phyloP scores from a whole-genome alignment of 2,888 invertebrate species.

The Druceiella hillmani region DNA sequence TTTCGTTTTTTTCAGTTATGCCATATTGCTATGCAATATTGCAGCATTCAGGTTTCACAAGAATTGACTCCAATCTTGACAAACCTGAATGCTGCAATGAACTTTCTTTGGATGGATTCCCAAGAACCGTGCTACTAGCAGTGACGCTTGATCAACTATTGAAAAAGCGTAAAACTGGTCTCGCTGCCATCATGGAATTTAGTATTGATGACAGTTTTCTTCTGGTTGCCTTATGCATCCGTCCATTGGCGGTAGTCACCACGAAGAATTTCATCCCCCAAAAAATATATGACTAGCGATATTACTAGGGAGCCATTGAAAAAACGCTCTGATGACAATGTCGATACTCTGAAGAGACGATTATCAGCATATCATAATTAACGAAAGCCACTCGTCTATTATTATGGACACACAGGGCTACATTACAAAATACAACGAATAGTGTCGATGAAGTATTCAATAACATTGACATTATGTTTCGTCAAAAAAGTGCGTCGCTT shows the following conservation, averaged over 20 bases:
- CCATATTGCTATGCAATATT: no score
- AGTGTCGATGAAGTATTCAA: conserved; percentile 74
- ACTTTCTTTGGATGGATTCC: conserved; percentile 95
- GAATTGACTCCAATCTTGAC: conserved; percentile 86
- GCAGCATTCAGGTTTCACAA: no score
- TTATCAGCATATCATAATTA: conserved; percentile 82
- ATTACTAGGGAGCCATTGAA: conserved; percentile 89
- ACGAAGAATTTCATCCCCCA: conserved; percentile 97
- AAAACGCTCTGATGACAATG: conserved; percentile 90
- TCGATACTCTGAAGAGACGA: conserved; percentile 82
- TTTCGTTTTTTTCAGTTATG: no score
- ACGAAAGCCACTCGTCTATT: conserved; percentile 88
- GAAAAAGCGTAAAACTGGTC: conserved; percentile 67
- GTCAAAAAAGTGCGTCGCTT: conserved; percentile 27
- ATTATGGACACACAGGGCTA: conserved; percentile 75
- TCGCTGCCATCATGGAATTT: conserved; percentile 95
- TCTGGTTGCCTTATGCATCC: conserved; percentile 86
- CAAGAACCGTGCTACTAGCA: conserved; percentile 90
- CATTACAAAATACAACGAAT: conserved; percentile 79
- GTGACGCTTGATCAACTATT: conserved; percentile 89
- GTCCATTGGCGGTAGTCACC: conserved; percentile 89
- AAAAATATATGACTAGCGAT: conserved; percentile 87
- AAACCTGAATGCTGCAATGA: conserved; percentile 90
- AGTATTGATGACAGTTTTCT: conserved; percentile 85
- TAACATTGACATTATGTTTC: conserved; percentile 75